Percentiles rank a stretch among this genome's conserved stretches.
Conservation (phyloP, 2,888 invertebrate genomes). For the Amphiduros pacificus region DNA sequence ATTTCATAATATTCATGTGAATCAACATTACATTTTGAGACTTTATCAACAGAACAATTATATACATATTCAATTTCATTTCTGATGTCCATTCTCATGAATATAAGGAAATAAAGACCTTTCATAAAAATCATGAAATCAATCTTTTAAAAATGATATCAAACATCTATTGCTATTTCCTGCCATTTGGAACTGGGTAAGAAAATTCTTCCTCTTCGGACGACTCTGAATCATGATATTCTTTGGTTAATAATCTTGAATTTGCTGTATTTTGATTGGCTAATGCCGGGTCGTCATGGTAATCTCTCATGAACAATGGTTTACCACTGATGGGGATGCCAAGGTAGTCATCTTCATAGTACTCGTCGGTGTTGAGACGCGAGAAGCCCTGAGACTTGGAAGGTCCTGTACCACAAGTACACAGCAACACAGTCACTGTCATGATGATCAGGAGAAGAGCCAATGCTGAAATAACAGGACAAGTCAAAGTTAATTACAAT, state of each 20-base stretch:
- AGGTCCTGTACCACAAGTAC: neutral
- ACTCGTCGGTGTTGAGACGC: conserved; percentile 12
- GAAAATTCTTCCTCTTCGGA: conserved; percentile 2
- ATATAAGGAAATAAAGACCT: no score
- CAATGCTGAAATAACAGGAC: conserved; percentile 7
- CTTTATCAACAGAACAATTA: no score
- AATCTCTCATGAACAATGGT: conserved; percentile 8
- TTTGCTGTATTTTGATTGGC: conserved; percentile 6
- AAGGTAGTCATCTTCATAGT: conserved; percentile 16
- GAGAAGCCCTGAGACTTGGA: conserved; percentile 4
- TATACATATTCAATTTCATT: no score
- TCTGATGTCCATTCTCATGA: no score
- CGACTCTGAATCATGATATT: neutral
- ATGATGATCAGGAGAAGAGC: conserved; percentile 13
- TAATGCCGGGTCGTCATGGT: conserved; percentile 7
- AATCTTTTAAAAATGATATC: no score
- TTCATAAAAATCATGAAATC: no score
- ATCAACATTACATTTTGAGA: no score
- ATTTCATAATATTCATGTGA: no score
- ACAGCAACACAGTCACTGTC: conserved; percentile 4
- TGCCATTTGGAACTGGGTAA: no score
- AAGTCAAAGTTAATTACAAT: neutral
- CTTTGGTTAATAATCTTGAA: neutral
- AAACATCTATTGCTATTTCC: no score
- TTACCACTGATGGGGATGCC: conserved; percentile 7